A percentile compares a stretch with the other conserved stretches of the same genome.
phyloP scores from a whole-genome alignment of 2,888 invertebrate genomes.

The Anorthoa munda region DNA sequence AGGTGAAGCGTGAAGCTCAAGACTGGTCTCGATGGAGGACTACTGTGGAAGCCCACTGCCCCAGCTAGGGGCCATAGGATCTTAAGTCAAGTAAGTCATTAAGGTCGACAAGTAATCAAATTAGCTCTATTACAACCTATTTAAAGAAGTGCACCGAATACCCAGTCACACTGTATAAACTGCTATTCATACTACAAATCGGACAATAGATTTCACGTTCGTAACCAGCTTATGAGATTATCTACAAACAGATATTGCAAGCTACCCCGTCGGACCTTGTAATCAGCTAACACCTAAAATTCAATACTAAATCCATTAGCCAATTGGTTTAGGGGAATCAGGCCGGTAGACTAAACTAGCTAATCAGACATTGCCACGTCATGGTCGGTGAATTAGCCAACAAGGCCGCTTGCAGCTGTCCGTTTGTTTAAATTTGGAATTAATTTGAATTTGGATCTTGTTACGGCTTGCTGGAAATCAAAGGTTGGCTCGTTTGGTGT shows the following conservation, averaged over 20 bases:
- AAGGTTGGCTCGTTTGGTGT: neutral
- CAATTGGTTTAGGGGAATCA: slow-evolving; percentile 24
- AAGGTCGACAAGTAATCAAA: too few relatives aligned
- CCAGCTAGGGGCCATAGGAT: too few relatives aligned
- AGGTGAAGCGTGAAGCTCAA: too few relatives aligned
- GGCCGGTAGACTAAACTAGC: slow-evolving; percentile 11
- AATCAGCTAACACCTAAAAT: slow-evolving; percentile 10
- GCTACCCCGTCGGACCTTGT: neutral
- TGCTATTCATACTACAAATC: neutral
- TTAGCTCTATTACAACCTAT: too few relatives aligned
- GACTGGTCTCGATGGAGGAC: too few relatives aligned
- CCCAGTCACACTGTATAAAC: too few relatives aligned
- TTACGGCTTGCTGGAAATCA: neutral
- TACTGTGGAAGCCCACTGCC: too few relatives aligned
- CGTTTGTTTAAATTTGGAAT: neutral
- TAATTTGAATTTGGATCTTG: slow-evolving; percentile 5
- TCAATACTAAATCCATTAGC: slow-evolving; percentile 20
- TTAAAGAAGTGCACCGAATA: too few relatives aligned
- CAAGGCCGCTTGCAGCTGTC: neutral
- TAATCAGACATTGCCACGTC: slow-evolving; percentile 20
- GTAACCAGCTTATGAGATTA: slow-evolving; percentile 3
- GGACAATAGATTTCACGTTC: neutral
- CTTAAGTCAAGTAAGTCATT: too few relatives aligned
- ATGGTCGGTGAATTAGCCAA: neutral
- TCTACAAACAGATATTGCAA: neutral